Evolutionary conservation across 2,113 vertebrate species (phyloP), one percentile per base, ranked within the genome.

Genomic region (Etia nguti): DNA sequence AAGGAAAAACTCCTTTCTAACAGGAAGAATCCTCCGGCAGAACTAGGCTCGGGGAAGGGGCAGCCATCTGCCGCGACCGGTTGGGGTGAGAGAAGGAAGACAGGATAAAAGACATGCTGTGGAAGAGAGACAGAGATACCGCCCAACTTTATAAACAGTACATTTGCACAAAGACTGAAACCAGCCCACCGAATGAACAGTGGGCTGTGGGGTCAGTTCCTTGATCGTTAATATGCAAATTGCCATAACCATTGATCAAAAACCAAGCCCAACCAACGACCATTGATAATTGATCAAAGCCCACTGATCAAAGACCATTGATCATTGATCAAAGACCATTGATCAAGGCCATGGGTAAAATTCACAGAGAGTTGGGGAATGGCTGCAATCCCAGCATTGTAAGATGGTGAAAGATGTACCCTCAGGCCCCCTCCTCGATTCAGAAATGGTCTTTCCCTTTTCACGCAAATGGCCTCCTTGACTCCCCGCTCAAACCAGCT

Each of bases 11-110:
- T n/a, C n/a, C n/a, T n/a, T n/a, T n/a, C n/a, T n/a, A n/a, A n/a
- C n/a, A n/a, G n/a, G n/a, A n/a, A 59, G 56, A 31, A 59, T 16
- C 4, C 56, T 31, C 56, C 0, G 0, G 8, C 13, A 29, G 4
- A 59, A 1, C 56, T 13, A 59, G 56, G 56, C 24, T 59, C 24
- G 9, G 56, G 13, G 56, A 5, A 5, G 56, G 56, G 7, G 24
- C 2, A 7, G 55, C 24, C 13, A 29, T 57, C 56, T 57, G 13
- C 24, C 2, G 12, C 5, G 1, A 57, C 55, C 12, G 24, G 55
- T 57, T 57, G 55, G 24, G 56, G 13, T 59, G 8, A 1, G 24
- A 29, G 56, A 59, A 29, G 56, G 24, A 59, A 59, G 0, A 59
- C 24, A 29, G 0, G 13, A 59, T 59, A 59, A 29, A 52, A 3